A percentile compares a stretch with the other conserved stretches of the same genome.
Conservation (phyloP, 1,140 invertebrate species). For the Neodiprion virginianus region DNA sequence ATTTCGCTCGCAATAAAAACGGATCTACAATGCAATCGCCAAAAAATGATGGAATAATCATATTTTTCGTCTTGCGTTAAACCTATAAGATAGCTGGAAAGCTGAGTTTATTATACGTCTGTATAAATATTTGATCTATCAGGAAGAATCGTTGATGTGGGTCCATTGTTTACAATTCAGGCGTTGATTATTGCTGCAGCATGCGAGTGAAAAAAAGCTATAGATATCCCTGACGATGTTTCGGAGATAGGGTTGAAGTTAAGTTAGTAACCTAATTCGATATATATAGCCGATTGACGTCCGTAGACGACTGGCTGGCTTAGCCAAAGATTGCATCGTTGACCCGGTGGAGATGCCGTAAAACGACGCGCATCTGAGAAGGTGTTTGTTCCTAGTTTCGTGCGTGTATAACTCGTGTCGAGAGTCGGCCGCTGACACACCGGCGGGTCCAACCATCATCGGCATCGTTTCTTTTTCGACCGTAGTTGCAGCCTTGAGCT, state of each 20-base stretch:
- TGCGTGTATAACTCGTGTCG: too few species aligned
- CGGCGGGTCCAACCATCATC: not conserved
- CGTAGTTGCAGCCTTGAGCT: not conserved
- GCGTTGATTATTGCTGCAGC: not conserved
- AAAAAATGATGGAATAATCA: too few species aligned
- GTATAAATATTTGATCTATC: too few species aligned
- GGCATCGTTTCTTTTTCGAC: not conserved
- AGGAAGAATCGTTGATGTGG: too few species aligned
- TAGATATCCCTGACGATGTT: not conserved
- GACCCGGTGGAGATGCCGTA: not conserved
- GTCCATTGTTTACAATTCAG: not conserved
- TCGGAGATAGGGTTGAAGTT: constrained; percentile 5
- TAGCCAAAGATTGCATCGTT: constrained; percentile 14
- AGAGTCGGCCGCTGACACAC: not conserved
- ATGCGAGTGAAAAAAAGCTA: not conserved
- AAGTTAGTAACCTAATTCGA: constrained; percentile 11
- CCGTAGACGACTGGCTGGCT: constrained; percentile 8
- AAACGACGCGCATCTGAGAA: not conserved
- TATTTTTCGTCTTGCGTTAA: too few species aligned
- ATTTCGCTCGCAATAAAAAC: too few species aligned
- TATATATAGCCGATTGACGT: constrained; percentile 17
- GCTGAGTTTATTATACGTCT: too few species aligned
- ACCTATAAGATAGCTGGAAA: too few species aligned
- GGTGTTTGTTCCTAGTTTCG: not conserved
- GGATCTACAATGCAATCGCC: too few species aligned